These are phyloP conservation scores for Loxodonta africana DNA, from an alignment of 2,113 vertebrate species.

Conservation along the genomic window DNA sequence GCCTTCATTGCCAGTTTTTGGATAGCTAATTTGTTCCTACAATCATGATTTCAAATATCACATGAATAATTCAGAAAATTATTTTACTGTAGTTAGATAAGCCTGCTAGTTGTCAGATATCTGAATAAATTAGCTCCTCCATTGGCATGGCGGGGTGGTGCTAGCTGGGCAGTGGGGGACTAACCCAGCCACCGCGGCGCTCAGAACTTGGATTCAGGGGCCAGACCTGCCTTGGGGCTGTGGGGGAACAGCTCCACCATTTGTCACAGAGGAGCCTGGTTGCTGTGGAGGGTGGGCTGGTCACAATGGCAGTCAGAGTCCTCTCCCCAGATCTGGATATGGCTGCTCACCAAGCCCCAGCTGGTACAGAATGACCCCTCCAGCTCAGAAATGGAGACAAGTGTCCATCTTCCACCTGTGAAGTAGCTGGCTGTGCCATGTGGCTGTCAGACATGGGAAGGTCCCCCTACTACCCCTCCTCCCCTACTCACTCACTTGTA, in stretches of 20 bases:
- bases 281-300: neutral
- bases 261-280: neutral
- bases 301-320: neutral
- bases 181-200: neutral
- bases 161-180: neutral
- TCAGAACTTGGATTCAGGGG: neutral
- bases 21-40: conserved; percentile 88
- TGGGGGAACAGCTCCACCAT: neutral
- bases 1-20: conserved; percentile 80
- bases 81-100: conserved; percentile 89
- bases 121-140: conserved; percentile 85
- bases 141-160: neutral
- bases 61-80: conserved; percentile 89
- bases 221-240: neutral
- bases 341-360: neutral
- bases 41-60: conserved; percentile 89
- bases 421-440: neutral
- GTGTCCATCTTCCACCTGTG: neutral
- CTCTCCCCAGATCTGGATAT: neutral
- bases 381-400: neutral
- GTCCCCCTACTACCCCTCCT: fast-evolving
- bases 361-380: neutral
- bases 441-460: neutral
- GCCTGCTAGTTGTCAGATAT: conserved; percentile 84
- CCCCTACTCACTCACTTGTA: neutral